Conservation (phyloP, 2,113 vertebrate genomes). For the Solea senegalensis region DNA sequence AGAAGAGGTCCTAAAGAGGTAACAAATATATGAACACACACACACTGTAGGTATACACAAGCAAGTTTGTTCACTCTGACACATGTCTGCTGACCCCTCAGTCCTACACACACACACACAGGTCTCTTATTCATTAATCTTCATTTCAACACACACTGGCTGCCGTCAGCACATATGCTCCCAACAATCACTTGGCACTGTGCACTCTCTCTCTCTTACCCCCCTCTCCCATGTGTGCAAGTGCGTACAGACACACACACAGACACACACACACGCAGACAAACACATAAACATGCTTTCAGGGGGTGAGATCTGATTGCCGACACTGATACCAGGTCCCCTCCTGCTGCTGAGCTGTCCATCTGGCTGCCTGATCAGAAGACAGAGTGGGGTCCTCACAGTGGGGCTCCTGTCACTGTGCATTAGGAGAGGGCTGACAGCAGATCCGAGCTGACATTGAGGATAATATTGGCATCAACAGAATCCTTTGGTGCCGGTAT, state of each 20-base stretch:
- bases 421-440: conserved; percentile 61
- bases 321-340: conserved; percentile 76
- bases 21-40: neutral
- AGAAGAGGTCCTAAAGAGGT: too few species aligned
- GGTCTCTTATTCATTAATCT: conserved; percentile 77
- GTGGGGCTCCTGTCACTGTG: conserved; percentile 71
- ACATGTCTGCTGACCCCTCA: conserved; percentile 50
- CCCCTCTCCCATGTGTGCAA: too few species aligned
- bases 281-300: conserved; percentile 59
- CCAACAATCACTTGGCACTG: conserved; percentile 76
- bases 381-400: conserved; percentile 70
- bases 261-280: conserved; percentile 28
- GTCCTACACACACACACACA: conserved; percentile 41
- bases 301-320: conserved; percentile 76
- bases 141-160: conserved; percentile 79
- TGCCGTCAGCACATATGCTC: conserved; percentile 77
- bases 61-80: conserved; percentile 53
- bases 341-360: conserved; percentile 73
- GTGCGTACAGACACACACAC: neutral
- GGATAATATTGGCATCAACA: conserved; percentile 73
- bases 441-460: conserved; percentile 65
- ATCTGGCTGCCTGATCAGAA: conserved; percentile 75
- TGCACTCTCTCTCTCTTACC: conserved; percentile 30
- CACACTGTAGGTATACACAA: conserved; percentile 24
- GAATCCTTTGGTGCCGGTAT: conserved; percentile 52